A percentile compares a stretch with the other conserved stretches of the same genome.
Conservation (phyloP, 2,888 invertebrate species). For the Rapana venosa region DNA sequence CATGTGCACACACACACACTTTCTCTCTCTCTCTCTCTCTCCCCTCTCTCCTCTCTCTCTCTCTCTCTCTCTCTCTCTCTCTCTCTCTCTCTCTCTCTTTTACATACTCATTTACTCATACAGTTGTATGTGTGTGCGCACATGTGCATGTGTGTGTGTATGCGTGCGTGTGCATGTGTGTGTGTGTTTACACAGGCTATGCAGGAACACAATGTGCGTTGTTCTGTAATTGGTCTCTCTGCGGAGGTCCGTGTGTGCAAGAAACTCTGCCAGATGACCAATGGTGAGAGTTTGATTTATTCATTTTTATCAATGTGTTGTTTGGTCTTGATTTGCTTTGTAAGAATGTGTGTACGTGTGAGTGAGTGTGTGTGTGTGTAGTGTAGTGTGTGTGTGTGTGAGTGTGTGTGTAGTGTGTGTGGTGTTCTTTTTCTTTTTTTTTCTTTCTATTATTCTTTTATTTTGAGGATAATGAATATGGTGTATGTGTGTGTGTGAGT, state of each 20-base stretch:
- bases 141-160: neutral
- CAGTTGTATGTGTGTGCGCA: neutral
- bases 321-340: neutral
- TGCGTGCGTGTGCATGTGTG: neutral
- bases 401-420: too few species aligned
- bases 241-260: slow-evolving; percentile 96
- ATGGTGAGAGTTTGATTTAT: slow-evolving; percentile 77
- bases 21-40: slow-evolving; percentile 36
- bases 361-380: neutral
- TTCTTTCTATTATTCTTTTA: too few species aligned
- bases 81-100: too few species aligned
- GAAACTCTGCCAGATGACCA: slow-evolving; percentile 90
- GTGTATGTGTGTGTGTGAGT: neutral
- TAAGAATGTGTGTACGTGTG: neutral
- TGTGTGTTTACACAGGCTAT: slow-evolving; percentile 57
- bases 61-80: too few species aligned
- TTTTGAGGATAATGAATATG: too few species aligned
- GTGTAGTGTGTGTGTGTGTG: too few species aligned
- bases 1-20: too few species aligned
- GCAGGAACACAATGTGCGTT: slow-evolving; percentile 90
- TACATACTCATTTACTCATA: too few species aligned
- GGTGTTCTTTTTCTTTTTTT: too few species aligned
- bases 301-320: neutral
- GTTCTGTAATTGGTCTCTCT: slow-evolving; percentile 95
- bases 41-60: too few species aligned